Evolutionary conservation across 92 coral and sea anemone genomes (phyloP).

Genomic region (Parazoanthus atlanticus): DNA sequence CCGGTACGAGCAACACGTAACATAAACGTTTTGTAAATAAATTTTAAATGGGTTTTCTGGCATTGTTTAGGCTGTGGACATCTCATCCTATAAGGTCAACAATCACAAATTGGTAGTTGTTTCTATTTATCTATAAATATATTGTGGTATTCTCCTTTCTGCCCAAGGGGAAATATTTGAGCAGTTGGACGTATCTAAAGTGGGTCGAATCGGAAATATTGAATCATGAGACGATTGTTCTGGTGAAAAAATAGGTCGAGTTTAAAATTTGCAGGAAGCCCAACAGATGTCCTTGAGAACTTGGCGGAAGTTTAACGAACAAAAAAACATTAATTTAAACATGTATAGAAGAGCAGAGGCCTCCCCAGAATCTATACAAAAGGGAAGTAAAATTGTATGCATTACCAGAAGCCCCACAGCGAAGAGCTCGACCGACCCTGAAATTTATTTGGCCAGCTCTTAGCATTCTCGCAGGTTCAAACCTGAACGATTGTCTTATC

Average conservation of each 20-base stretch:
- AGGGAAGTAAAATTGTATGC: neutral
- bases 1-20: neutral
- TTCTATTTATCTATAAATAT: slow-evolving; percentile 8
- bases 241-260: neutral
- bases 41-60: neutral
- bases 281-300: neutral
- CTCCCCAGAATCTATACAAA: neutral
- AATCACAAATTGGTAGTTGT: neutral
- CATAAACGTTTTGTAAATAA: neutral
- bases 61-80: neutral
- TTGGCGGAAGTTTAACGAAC: neutral
- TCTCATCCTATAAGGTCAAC: neutral
- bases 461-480: neutral
- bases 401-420: slow-evolving; percentile 13
- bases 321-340: neutral
- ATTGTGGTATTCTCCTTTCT: neutral
- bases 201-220: neutral
- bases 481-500: neutral
- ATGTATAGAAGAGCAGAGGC: neutral
- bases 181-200: slow-evolving; percentile 4
- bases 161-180: slow-evolving; percentile 8
- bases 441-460: neutral
- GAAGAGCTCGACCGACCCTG: neutral
- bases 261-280: neutral
- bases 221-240: slow-evolving; percentile 2